Evolutionary conservation across 2,113 vertebrate genomes (phyloP).

Genomic region (Nyctereutes procyonoides): DNA sequence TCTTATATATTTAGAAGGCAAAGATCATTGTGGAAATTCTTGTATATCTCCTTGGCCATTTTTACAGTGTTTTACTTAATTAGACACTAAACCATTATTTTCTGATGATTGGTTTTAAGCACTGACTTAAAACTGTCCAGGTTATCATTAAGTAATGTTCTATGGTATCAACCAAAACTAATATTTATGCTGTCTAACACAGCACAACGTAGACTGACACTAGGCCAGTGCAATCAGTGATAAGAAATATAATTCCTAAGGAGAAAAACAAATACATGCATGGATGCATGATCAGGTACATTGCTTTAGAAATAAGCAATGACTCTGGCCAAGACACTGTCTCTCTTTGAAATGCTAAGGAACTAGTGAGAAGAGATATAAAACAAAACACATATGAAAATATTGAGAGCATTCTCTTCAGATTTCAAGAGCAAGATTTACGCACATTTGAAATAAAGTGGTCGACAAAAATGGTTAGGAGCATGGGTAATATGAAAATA

Average conservation of each 20-base stretch:
- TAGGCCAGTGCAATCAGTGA: background rate
- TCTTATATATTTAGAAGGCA: background rate
- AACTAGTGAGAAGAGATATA: background rate
- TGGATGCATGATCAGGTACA: background rate
- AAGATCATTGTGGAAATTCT: constrained; percentile 4
- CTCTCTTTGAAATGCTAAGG: constrained; percentile 1
- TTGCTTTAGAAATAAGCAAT: constrained; percentile 47
- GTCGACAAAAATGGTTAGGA: background rate
- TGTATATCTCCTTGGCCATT: background rate
- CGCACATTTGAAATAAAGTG: constrained; percentile 12
- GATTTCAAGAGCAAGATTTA: background rate
- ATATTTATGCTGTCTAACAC: constrained; percentile 33
- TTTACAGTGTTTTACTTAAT: background rate
- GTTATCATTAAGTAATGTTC: constrained; percentile 33
- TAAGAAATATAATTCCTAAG: constrained; percentile 7
- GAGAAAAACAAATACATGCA: background rate
- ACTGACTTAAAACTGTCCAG: background rate
- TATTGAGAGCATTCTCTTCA: background rate
- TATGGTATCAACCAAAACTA: constrained; percentile 32
- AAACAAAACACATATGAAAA: background rate
- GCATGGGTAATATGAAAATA: background rate
- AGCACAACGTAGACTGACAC: background rate
- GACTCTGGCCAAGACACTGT: background rate
- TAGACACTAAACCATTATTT: constrained; percentile 40
- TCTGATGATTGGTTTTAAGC: constrained; percentile 43